Evolutionary conservation across 2,797 vertebrate species (phyloP).

Genomic region (Clarias fuscus): DNA sequence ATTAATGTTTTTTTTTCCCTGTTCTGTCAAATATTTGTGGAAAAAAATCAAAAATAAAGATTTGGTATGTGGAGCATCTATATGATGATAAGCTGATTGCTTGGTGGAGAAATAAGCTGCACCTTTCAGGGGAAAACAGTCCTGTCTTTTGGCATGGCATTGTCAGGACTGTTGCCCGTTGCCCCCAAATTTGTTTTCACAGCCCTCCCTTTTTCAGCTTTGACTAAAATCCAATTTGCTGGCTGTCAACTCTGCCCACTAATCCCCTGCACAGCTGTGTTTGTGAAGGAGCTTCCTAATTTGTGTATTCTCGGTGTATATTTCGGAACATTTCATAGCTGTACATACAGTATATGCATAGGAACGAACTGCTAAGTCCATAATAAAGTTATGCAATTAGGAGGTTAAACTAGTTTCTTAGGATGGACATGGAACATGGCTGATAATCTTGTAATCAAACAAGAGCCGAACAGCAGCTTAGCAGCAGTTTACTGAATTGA

Average conservation of each 20-base stretch:
- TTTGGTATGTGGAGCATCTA: constrained; percentile 41
- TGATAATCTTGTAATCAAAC: not conserved
- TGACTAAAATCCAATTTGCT: constrained; percentile 86
- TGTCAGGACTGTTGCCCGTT: constrained; percentile 75
- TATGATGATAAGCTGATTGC: constrained; percentile 67
- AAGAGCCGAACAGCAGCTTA: not conserved
- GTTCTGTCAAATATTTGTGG: constrained; percentile 46
- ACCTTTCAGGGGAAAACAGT: constrained; percentile 65
- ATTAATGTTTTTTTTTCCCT: constrained; percentile 57
- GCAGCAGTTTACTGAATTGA: constrained; percentile 5
- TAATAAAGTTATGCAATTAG: constrained; percentile 9
- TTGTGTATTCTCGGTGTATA: constrained; percentile 73
- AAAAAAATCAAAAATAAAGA: not conserved
- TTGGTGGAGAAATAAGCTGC: constrained; percentile 69
- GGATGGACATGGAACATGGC: not conserved
- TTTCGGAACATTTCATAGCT: constrained; percentile 67
- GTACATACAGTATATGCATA: constrained; percentile 58
- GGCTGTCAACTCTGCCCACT: constrained; percentile 81
- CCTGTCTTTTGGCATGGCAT: constrained; percentile 75
- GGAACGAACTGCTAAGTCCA: constrained; percentile 19
- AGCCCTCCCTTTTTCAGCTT: constrained; percentile 67
- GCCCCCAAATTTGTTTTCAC: constrained; percentile 75
- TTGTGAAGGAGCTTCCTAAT: constrained; percentile 78
- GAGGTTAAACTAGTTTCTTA: not conserved
- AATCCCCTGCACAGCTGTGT: constrained; percentile 78